A percentile compares a stretch with the other conserved stretches of the same genome.
Evolutionary conservation across 23 tunicate genomes (phyloP).

Genomic region (Styela clava): DNA sequence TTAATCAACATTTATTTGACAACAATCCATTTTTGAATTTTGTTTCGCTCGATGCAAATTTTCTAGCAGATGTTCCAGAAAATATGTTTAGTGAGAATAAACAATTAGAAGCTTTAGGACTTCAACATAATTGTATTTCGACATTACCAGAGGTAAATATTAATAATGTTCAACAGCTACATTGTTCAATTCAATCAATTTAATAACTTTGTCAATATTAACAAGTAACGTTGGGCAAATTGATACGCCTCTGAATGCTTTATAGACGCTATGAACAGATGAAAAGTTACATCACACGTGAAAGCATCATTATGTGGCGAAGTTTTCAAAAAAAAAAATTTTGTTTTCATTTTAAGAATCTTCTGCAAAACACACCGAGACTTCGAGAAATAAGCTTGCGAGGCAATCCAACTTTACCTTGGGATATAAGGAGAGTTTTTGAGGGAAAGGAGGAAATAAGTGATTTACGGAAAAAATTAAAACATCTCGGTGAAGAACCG

Average conservation of each 20-base stretch:
- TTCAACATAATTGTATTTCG: slow-evolving; percentile 25
- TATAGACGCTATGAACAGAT: too few relatives aligned
- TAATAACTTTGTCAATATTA: too few relatives aligned
- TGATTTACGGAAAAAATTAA: slow-evolving; percentile 9
- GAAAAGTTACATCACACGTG: too few relatives aligned
- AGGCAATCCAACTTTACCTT: slow-evolving; percentile 28
- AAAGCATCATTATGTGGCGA: too few relatives aligned
- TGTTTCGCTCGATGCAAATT: slow-evolving; percentile 17
- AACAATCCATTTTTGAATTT: slow-evolving; percentile 20
- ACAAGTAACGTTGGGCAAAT: too few relatives aligned
- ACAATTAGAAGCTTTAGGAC: slow-evolving; percentile 21
- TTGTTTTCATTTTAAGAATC: slow-evolving; percentile 14
- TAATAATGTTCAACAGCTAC: not conserved
- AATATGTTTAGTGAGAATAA: slow-evolving; percentile 4
- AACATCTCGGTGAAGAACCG: not conserved
- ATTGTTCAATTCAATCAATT: too few relatives aligned
- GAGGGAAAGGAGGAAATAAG: slow-evolving; percentile 25
- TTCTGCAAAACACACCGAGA: not conserved
- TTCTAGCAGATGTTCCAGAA: slow-evolving; percentile 11
- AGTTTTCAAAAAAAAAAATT: too few relatives aligned
- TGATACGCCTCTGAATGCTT: too few relatives aligned
- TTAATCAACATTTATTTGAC: not conserved
- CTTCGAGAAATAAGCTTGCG: slow-evolving; percentile 20
- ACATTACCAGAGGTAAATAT: slow-evolving; percentile 10
- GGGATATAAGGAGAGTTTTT: slow-evolving; percentile 11